phyloP scores from a whole-genome alignment of 2,113 vertebrate species.

The Poeciliopsis retropinna region DNA sequence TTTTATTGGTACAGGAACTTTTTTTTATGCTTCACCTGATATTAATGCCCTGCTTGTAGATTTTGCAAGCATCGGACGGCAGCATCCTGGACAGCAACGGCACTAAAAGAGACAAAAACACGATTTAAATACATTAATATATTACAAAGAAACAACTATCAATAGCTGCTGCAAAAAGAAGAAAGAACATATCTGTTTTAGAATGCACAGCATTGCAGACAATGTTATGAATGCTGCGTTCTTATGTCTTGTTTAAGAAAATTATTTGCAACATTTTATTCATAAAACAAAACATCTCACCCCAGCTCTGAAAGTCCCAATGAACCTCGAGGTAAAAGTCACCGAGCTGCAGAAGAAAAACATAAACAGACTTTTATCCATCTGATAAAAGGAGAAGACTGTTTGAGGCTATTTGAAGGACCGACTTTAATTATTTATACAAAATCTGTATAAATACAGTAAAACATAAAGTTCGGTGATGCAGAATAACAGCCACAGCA shows the following conservation, averaged over 20 bases:
- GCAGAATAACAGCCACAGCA: not conserved
- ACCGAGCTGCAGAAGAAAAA: constrained; percentile 84
- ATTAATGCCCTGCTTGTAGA: constrained; percentile 98
- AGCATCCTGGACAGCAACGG: constrained; percentile 96
- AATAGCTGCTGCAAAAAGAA: not conserved
- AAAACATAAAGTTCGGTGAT: not conserved
- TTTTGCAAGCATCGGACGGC: constrained; percentile 97
- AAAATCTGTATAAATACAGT: not conserved
- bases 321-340: constrained; percentile 98
- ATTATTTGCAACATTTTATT: not conserved
- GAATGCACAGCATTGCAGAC: too few relatives aligned
- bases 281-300: constrained; percentile 78
- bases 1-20: not conserved
- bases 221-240: not conserved
- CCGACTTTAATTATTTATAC: not conserved
- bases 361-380: not conserved
- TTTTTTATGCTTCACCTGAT: constrained; percentile 85
- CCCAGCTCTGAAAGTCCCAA: constrained; percentile 99
- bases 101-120: constrained; percentile 78
- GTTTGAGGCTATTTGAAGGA: not conserved
- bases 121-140: constrained; percentile 1
- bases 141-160: not conserved
- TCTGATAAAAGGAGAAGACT: not conserved
- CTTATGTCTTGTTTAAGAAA: not conserved
- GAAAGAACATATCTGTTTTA: not conserved